Evolutionary conservation across 2,113 vertebrate genomes (phyloP), one percentile per base, ranked within the genome.

Genomic region (Ammodytes marinus): DNA sequence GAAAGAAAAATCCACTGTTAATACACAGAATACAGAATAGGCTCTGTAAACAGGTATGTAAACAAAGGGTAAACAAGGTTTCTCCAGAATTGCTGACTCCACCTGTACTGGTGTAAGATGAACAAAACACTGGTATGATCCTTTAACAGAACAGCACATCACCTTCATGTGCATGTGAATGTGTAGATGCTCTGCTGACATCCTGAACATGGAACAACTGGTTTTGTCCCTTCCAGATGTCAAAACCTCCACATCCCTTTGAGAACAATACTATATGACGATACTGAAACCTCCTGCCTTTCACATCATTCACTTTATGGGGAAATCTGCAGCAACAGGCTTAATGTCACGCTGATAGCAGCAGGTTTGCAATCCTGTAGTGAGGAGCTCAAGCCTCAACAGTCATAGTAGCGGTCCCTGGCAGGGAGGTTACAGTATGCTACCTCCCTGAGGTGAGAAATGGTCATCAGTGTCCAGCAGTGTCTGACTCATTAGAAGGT

Each of bases 341-440:
- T 49, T 75, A 55, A 74, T 79, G 57, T 84, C 15, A n/a, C 45
- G 19, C 11, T 14, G 53, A 50, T 66, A 59, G 77, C 53, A 12
- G 66, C 17, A 74, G 65, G 55, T 61, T 84, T 65, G n/a, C 42
- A n/a, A 39, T n/a, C 6, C 43, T 64, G 53, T 60, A 65, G 73
- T n/a, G 42, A 75, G 6, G 72, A 80, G 58, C 50, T 81, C 60
- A 71, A 72, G 57, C 71, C 60, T 64, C 68, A 50, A n/a, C 42
- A 71, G 63, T 58, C 39, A 60, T 53, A 73, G 74, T 53, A 77
- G 72, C 68, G 6, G 27, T 52, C 53, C 37, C 43, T 42, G 47
- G 67, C 10, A 68, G 77, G 42, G 77, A 49, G 45, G 72, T 14
- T 66, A 27, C 77, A 19, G 82, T 46, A 17, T 12, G 64, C 60